A percentile compares a stretch with the other conserved stretches of the same genome.
These are phyloP conservation scores for Etheostoma nigrum DNA, from an alignment of 2,797 vertebrate genomes.

Conservation along the genomic window DNA sequence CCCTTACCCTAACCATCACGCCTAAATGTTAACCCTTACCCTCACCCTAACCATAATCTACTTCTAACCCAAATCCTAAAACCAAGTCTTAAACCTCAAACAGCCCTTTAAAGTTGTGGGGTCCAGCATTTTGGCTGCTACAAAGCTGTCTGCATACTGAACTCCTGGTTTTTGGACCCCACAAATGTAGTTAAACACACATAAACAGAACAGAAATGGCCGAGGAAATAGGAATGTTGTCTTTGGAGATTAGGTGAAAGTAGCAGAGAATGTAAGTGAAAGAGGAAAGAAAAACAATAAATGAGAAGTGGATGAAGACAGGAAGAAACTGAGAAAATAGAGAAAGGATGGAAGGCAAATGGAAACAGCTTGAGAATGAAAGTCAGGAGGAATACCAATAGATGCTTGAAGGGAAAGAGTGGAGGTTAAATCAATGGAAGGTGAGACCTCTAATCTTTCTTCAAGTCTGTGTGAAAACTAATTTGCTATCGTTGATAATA, in stretches of 20 bases:
- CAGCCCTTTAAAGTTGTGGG: too few species aligned
- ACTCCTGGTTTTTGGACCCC: too few species aligned
- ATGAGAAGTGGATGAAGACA: background rate
- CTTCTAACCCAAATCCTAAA: too few species aligned
- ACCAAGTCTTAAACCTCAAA: too few species aligned
- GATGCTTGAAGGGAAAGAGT: constrained; percentile 9
- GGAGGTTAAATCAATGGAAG: background rate
- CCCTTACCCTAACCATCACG: too few species aligned
- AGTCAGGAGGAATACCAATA: constrained; percentile 32
- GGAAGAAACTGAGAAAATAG: constrained; percentile 18
- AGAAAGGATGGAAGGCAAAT: constrained; percentile 21
- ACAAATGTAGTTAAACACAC: background rate
- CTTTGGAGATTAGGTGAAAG: constrained; percentile 44
- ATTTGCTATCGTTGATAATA: background rate
- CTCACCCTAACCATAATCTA: background rate
- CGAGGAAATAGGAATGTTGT: constrained; percentile 52
- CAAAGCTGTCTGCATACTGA: too few species aligned
- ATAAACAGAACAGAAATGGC: constrained; percentile 34
- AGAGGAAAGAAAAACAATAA: constrained; percentile 38
- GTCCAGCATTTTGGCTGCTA: too few species aligned
- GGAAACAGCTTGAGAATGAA: constrained; percentile 30
- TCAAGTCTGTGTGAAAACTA: background rate
- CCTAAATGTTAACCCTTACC: too few species aligned
- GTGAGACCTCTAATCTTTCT: background rate
- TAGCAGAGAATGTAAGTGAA: constrained; percentile 36